Base-by-base conservation (phyloP, 2,888 invertebrate genomes). In the Yponomeuta plumbellus region DNA sequence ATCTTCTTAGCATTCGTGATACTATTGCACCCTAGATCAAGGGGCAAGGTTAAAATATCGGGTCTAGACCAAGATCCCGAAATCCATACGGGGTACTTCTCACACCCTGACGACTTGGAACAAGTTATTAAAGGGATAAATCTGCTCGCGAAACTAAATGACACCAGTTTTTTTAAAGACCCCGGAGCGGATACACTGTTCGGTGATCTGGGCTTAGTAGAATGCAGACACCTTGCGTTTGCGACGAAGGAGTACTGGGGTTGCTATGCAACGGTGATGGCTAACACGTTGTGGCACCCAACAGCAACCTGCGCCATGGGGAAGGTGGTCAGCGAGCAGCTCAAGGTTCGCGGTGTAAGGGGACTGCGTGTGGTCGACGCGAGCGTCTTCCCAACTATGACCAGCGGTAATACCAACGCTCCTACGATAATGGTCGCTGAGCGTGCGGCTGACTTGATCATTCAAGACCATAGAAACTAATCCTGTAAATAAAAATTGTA, bases 241-340 rank as follows among this genome's bases (percentile, higher is more conserved):
- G 39, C 39, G 39, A 8, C 39, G 11, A 39, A 11, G 6, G 62
- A 67, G 23, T 69, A 69, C 21, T 69, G 66, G 67, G 22, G 8
- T 11, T 69, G 69, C 20, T 92, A 92, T 69, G 70, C 75, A 0
- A 20, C 57, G 22, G 44, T 20, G 22, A 20, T 65, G 59, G 67
- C 44, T 26, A n/a, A 62, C 1, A 66, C 67, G 0, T 1, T 22
- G 23, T 67, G 8, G 5, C 67, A 69, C 20, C n/a, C 63, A 0
- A 13, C 52, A 0, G 52, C 65, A 11, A 67, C 69, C 0, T 66
- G 66, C 56, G 23, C 65, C 6, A 67, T 69, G 69, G 69, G 67
- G 0, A 2, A 21, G 1, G 69, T 69, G 0, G 66, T 66, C 11
- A 66, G 67, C 44, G n/a, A 40, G 11, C 10, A 56, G 5, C 52